phyloP scores from a whole-genome alignment of 2,797 vertebrate species.

The Polyboroides typus region DNA sequence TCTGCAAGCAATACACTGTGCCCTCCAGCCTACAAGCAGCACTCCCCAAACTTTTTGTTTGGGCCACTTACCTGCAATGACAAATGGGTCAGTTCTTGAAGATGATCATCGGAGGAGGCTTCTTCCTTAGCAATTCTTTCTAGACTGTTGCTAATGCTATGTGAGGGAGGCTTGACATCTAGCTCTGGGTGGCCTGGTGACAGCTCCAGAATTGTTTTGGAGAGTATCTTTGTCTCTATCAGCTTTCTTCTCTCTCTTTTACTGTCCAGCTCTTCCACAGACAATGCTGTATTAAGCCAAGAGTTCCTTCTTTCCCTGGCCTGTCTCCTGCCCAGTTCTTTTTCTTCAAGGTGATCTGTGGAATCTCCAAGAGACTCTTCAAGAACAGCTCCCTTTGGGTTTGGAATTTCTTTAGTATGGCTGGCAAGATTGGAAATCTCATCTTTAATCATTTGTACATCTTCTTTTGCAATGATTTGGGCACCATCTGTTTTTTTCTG shows the following conservation, averaged over 20 bases:
- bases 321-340: neutral
- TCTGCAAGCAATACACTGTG: neutral
- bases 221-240: slow-evolving; percentile 68
- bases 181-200: neutral
- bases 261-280: neutral
- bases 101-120: neutral
- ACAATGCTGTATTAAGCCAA: neutral
- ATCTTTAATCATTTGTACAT: neutral
- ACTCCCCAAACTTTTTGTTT: neutral
- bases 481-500: neutral
- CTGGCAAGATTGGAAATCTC: neutral
- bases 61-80: slow-evolving; percentile 45
- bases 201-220: slow-evolving; percentile 15
- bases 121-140: neutral
- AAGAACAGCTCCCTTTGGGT: neutral
- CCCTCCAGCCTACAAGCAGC: neutral
- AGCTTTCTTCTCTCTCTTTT: slow-evolving; percentile 52
- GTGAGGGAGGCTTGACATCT: neutral
- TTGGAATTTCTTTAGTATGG: neutral
- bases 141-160: neutral
- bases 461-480: neutral
- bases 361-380: neutral
- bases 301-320: neutral
- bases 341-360: neutral
- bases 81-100: neutral